Evolutionary conservation across 1,140 invertebrate species (phyloP).

Genomic region (Oedothorax gibbosus): DNA sequence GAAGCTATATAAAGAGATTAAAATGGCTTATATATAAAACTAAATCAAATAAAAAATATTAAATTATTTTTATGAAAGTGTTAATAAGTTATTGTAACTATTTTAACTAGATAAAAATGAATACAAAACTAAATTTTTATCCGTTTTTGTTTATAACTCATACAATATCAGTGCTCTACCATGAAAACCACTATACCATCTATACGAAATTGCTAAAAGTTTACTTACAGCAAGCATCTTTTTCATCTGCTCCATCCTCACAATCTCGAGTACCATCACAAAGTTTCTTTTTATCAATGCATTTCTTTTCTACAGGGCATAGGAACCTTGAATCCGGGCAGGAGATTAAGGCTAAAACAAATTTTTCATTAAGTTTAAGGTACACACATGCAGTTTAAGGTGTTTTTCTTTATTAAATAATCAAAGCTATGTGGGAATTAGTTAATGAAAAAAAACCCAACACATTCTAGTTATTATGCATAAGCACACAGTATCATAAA

Average conservation of each 20-base stretch:
- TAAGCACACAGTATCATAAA: no score
- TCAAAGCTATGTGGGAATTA: background rate
- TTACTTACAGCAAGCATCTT: conserved; percentile 72
- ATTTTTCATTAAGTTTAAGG: conserved; percentile 9
- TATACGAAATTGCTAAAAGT: conserved; percentile 46
- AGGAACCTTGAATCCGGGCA: conserved; percentile 94
- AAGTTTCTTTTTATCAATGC: conserved; percentile 86
- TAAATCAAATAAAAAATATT: conserved; percentile 59
- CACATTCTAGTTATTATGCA: background rate
- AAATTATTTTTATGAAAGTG: conserved; percentile 42
- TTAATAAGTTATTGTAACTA: background rate
- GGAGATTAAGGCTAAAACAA: conserved; percentile 75
- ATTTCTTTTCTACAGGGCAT: conserved; percentile 83
- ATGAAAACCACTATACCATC: no score
- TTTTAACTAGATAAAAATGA: no score
- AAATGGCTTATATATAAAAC: no score
- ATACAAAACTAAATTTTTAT: conserved; percentile 39
- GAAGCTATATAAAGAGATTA: conserved; percentile 75
- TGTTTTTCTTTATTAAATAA: background rate
- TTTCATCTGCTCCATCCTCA: conserved; percentile 90
- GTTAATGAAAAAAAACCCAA: background rate
- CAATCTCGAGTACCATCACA: conserved; percentile 93
- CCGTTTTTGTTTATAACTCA: no score
- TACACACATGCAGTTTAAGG: background rate
- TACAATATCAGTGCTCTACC: no score